Base-by-base conservation (phyloP, 2,113 vertebrate species). In the Falco punctatus region DNA sequence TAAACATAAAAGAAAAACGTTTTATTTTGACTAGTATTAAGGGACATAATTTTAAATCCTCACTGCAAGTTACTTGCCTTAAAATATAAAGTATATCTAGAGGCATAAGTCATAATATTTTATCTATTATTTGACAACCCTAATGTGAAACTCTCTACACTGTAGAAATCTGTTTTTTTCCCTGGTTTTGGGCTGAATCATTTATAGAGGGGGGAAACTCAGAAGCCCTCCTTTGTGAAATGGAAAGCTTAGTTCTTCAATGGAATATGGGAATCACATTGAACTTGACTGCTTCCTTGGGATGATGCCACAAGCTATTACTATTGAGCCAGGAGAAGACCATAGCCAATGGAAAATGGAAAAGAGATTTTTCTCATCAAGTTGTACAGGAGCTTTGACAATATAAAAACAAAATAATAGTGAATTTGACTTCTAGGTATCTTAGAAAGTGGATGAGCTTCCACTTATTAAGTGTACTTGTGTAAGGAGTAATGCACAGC, bases 301-400 rank as follows among this genome's bases (percentile, higher is more conserved):
- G 72, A 14, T 73, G 54, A 74, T 71, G 46, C 65, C 77, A 72
- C 28, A 86, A 86, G 33, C 21, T 79, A 54, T 86, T 88, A 81
- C 51, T 5, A 2, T 42, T 83, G 42, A 90, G 80, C 72, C 73
- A 92, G 57, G 30, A 90, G 94, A 95, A 92, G 42, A 52, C 55
- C 54, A 33, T 46, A 84, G 81, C 81, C 90, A 94, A 72, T 85
- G 90, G 86, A 96, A 91, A 96, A 95, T 90, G 86, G 84, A 91
- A 95, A 95, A 94, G 22, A 85, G 21, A 49, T 79, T 91, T 94
- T 88, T 92, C 75, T 95, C 89, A 82, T 91, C 54, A 73, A 92
- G 32, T 32, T 67, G n/a, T 86, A 62, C 19, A 30, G n/a, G 48
- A 93, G 66, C 27, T 49, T 67, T 91, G n/a, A 81, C 30, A 62